Percentiles rank a stretch among this genome's conserved stretches.
phyloP scores from a whole-genome alignment of 2,797 vertebrate genomes.

The Leuciscus waleckii region DNA sequence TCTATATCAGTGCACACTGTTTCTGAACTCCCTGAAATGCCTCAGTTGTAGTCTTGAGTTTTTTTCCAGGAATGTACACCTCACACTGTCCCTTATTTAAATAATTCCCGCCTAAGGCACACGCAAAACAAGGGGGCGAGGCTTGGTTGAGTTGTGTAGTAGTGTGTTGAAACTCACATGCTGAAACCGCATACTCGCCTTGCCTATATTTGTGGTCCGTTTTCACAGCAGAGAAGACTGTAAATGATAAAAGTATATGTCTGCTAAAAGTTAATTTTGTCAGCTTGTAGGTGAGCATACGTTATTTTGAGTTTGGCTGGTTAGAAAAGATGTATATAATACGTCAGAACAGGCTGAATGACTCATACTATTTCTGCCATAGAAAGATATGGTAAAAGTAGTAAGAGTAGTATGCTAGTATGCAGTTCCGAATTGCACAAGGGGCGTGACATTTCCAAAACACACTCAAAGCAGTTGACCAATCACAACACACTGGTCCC shows the following conservation, averaged over 20 bases:
- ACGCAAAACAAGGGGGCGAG: background rate
- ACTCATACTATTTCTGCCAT: background rate
- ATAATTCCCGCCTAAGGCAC: background rate
- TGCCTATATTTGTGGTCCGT: background rate
- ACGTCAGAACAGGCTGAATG: background rate
- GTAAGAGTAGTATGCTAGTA: background rate
- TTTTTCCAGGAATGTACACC: background rate
- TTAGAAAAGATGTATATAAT: background rate
- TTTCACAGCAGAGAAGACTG: background rate
- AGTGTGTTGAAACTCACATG: no score
- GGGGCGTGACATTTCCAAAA: background rate
- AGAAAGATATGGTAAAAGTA: no score
- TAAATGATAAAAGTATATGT: background rate
- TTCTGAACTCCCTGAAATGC: background rate
- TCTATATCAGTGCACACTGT: no score
- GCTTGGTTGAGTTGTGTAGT: background rate
- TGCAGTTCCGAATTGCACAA: background rate
- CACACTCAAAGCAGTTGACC: background rate
- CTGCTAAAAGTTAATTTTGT: background rate
- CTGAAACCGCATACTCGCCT: no score
- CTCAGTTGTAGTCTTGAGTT: background rate
- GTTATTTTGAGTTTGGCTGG: background rate
- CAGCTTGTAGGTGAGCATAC: background rate
- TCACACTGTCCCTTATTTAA: background rate
- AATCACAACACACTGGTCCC: background rate